Conservation (phyloP, 1,140 invertebrate genomes). For the Megathymus violae region DNA sequence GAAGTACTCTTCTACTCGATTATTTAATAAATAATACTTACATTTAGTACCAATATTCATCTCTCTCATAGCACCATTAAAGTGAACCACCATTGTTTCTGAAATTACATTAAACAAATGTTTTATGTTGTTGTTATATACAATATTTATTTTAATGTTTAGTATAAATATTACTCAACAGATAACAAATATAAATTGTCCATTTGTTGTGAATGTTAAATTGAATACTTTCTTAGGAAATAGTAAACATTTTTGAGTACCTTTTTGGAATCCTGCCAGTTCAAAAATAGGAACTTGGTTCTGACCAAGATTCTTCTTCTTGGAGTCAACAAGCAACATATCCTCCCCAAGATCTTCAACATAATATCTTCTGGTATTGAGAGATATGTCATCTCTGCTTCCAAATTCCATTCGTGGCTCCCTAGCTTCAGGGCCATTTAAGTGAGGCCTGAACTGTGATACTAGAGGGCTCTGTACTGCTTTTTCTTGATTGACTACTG, state of each 20-base stretch:
- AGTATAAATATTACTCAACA: too few relatives aligned
- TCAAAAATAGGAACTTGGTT: slow-evolving; percentile 53
- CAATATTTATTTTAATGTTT: too few relatives aligned
- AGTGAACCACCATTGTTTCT: slow-evolving; percentile 69
- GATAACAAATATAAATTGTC: too few relatives aligned
- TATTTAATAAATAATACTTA: slow-evolving; percentile 64
- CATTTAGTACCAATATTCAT: slow-evolving; percentile 60
- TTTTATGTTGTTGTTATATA: not conserved
- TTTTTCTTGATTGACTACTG: slow-evolving; percentile 50
- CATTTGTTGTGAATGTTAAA: too few relatives aligned
- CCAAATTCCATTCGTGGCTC: slow-evolving; percentile 53
- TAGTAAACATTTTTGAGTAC: too few relatives aligned
- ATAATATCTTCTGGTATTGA: slow-evolving; percentile 62
- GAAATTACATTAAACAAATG: slow-evolving; percentile 42
- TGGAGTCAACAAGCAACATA: slow-evolving; percentile 70
- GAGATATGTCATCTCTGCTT: slow-evolving; percentile 41
- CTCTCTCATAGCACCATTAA: slow-evolving; percentile 68
- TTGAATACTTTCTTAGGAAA: too few relatives aligned
- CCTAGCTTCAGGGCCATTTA: slow-evolving; percentile 45
- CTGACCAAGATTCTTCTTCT: slow-evolving; percentile 63
- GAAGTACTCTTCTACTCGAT: too few relatives aligned
- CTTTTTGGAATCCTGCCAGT: slow-evolving; percentile 62
- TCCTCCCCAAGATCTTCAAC: slow-evolving; percentile 73
- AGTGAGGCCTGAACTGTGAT: slow-evolving; percentile 49
- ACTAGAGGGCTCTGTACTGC: slow-evolving; percentile 59